Conservation (phyloP, 2,113 vertebrate genomes). For the Nannospalax galili region DNA sequence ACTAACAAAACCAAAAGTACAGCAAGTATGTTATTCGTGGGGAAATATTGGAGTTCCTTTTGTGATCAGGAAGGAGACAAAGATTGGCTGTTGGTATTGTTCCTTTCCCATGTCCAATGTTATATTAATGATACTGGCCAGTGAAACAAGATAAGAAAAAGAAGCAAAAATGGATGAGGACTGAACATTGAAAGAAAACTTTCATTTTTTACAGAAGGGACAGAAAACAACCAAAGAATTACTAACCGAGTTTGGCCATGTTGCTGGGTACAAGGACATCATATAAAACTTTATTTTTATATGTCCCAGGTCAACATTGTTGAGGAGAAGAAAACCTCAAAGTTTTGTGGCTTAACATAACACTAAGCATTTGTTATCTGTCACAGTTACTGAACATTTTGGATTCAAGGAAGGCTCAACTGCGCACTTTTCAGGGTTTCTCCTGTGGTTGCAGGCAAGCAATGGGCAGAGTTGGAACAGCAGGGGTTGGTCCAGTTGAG, state of each 20-base stretch:
- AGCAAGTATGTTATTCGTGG: not conserved
- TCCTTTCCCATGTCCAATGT: conserved; percentile 16
- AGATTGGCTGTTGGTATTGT: not conserved
- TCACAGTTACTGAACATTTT: conserved; percentile 37
- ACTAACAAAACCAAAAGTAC: not conserved
- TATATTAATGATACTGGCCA: not conserved
- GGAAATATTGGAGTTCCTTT: not conserved
- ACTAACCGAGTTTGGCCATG: conserved; percentile 8
- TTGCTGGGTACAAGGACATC: not conserved
- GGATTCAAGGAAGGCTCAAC: not conserved
- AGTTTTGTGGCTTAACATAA: conserved; percentile 40
- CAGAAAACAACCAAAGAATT: conserved; percentile 1
- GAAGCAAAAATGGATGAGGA: not conserved
- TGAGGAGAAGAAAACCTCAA: conserved; percentile 15
- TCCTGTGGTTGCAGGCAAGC: not conserved
- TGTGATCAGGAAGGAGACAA: conserved; percentile 27
- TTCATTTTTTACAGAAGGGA: conserved; percentile 39
- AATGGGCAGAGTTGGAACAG: not conserved
- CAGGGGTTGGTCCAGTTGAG: not conserved
- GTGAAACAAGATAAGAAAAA: conserved; percentile 49
- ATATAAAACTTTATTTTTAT: conserved; percentile 39
- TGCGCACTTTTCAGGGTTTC: not conserved
- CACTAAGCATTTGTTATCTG: not conserved
- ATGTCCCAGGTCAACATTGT: conserved; percentile 1
- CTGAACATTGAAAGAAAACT: conserved; percentile 8